These are phyloP conservation scores for Andrena bicolor DNA, from an alignment of 2,888 invertebrate genomes.

Conservation along the genomic window DNA sequence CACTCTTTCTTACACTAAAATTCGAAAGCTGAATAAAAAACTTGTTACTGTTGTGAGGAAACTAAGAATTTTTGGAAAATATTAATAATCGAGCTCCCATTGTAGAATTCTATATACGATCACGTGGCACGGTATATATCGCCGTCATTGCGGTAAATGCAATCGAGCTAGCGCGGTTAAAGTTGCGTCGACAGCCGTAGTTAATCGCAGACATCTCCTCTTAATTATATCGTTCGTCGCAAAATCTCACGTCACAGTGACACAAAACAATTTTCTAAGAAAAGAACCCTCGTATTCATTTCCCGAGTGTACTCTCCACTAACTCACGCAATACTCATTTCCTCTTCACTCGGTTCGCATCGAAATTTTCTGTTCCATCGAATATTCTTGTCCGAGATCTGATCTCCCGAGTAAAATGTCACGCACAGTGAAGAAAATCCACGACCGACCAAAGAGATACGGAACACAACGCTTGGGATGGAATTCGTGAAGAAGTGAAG, in stretches of 20 bases:
- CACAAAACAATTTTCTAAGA: neutral
- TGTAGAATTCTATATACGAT: slow-evolving; percentile 11
- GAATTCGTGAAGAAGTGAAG: neutral
- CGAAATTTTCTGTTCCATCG: neutral
- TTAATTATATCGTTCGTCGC: slow-evolving; percentile 2
- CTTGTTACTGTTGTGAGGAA: neutral
- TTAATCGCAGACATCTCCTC: neutral
- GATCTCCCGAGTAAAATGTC: neutral
- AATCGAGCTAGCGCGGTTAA: slow-evolving; percentile 4
- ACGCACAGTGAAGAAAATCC: neutral
- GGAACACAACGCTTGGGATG: neutral
- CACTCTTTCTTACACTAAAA: too few relatives aligned
- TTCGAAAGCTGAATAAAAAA: too few relatives aligned
- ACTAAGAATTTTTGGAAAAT: neutral
- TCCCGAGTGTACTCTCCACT: neutral
- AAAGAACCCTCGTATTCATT: slow-evolving; percentile 1
- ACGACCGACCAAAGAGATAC: neutral
- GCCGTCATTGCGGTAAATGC: slow-evolving; percentile 10
- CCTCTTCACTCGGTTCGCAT: neutral
- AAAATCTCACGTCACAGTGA: slow-evolving; percentile 8
- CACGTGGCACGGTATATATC: slow-evolving; percentile 16
- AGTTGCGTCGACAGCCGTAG: neutral
- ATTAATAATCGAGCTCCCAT: neutral
- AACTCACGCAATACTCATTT: neutral
- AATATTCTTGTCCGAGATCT: neutral